Evolutionary conservation across 2,888 invertebrate species (phyloP), one percentile per base, ranked within the genome.

Genomic region (Metopia argyrocephala): DNA sequence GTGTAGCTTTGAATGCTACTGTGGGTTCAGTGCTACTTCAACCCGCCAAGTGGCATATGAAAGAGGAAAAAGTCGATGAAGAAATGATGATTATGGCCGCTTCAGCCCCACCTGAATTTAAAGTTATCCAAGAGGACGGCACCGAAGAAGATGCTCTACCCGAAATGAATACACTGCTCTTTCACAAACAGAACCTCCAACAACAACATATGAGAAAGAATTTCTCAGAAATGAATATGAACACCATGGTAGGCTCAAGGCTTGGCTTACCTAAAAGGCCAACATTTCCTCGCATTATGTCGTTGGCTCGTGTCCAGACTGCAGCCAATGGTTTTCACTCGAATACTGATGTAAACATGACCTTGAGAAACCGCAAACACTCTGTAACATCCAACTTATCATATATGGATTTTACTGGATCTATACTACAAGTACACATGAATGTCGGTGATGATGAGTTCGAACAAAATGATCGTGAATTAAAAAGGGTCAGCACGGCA

Each of bases 351-450:
- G 83, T 91, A 0, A 84, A 83, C 50, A 78, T 68, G 25, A 91
- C 92, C 12, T 90, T 92, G 12, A 88, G 93, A 23, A 91, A 91
- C 76, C 91, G 93, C 82, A 93, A 93, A 86, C 93, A 93, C 64
- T 94, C 94, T 2, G 93, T 94, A 46, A 93, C 94, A 84, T 94
- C 94, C 20, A 94, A 93, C 87, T 93, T 94, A 83, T 94, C 94
- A 0, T 93, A 94, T 84, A 92, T 94, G 92, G 94, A 95, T 89
- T 94, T 95, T 88, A 94, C 94, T 45, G 94, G 94, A 82, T 94
- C 94, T 84, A 94, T 94, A 87, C 90, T 94, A 78, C 94, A 94
- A 86, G 91, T 95, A 76, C 94, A 94, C 88, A 91, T 94, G 82
- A 93, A 93, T 89, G 88, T 87, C 46, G 91, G 91, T n/a, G 91